Evolutionary conservation across 2,113 vertebrate species (phyloP).

Genomic region (Corydoras sp.): DNA sequence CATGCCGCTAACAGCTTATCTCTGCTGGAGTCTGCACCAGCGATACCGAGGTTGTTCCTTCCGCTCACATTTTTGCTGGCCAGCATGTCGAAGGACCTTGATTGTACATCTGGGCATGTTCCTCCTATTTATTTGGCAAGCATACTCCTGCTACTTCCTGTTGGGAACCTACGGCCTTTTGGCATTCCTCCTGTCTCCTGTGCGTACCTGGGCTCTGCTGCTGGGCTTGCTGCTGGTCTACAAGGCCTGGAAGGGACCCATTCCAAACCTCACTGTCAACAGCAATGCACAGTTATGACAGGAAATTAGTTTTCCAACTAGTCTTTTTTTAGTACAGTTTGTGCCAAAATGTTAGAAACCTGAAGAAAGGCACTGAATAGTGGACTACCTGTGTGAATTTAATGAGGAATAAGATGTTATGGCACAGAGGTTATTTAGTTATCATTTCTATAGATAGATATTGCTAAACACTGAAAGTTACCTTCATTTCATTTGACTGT

Average conservation of each 20-base stretch:
- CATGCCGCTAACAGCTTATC: conserved; percentile 82
- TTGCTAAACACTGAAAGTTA: no score
- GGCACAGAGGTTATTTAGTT: no score
- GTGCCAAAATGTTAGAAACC: no score
- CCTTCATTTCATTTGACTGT: no score
- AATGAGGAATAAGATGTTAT: no score
- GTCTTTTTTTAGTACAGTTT: background rate
- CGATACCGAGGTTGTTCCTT: conserved; percentile 79
- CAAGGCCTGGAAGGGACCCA: conserved; percentile 74
- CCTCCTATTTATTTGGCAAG: conserved; percentile 83
- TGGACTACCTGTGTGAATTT: no score
- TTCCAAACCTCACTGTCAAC: conserved; percentile 61
- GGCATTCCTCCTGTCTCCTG: conserved; percentile 84
- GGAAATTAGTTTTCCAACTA: conserved; percentile 15
- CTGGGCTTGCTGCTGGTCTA: conserved; percentile 71
- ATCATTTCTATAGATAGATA: no score
- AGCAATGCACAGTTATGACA: conserved; percentile 69
- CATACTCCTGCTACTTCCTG: conserved; percentile 83
- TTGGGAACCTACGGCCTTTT: conserved; percentile 77
- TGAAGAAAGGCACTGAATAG: no score
- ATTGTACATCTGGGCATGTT: conserved; percentile 71
- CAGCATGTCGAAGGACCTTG: conserved; percentile 53
- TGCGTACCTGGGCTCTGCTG: conserved; percentile 79
- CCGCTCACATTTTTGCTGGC: conserved; percentile 70
- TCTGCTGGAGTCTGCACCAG: conserved; percentile 87